These are phyloP conservation scores for Odobenus rosmarus DNA, from an alignment of 2,113 vertebrate genomes.

Conservation along the genomic window DNA sequence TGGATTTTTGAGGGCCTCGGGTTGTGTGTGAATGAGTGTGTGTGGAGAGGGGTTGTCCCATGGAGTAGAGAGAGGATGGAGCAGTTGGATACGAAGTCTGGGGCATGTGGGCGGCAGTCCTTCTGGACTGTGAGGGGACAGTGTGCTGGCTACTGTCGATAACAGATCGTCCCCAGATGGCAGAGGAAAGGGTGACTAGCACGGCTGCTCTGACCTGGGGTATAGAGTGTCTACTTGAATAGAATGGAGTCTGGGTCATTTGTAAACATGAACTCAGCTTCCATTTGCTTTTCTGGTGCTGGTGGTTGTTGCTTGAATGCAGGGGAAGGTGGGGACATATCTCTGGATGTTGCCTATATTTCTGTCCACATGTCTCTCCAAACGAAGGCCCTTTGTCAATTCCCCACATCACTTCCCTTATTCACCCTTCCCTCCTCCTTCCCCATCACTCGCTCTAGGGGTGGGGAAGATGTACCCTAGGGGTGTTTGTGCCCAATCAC, in stretches of 20 bases:
- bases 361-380: background rate
- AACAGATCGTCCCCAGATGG: background rate
- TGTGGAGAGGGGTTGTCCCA: background rate
- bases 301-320: background rate
- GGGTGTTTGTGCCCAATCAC: background rate
- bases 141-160: background rate
- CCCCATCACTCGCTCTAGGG: background rate
- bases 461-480: background rate
- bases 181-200: background rate
- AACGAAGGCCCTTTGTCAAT: background rate
- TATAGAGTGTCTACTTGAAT: background rate
- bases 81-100: background rate
- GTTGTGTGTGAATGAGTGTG: background rate
- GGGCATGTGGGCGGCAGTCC: background rate
- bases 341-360: background rate
- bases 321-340: background rate
- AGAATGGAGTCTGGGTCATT: background rate
- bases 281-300: background rate
- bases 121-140: background rate
- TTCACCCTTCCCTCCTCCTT: background rate
- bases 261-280: background rate
- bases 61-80: background rate
- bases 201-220: background rate
- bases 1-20: background rate
- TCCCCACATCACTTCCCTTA: background rate